Base-by-base conservation (phyloP, 2,797 vertebrate genomes). In the Phataginus tricuspis region DNA sequence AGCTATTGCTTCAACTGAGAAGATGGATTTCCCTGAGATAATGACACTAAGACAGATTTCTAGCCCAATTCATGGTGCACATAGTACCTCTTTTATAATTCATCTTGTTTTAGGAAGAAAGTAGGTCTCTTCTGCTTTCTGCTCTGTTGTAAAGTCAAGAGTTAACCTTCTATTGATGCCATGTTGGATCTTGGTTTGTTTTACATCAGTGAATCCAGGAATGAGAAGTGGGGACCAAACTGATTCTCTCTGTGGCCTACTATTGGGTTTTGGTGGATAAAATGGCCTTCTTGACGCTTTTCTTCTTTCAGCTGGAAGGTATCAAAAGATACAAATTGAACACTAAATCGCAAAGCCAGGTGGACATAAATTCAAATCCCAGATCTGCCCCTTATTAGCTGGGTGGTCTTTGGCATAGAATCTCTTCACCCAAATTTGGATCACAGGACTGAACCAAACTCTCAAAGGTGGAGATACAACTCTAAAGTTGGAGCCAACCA, bases 361-460 rank as follows among this genome's bases (percentile, higher is more conserved):
- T 16, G 80, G 42, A 91, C 16, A 1, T 10, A 53, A 77, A 37
- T 82, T 95, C 74, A 91, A 55, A 86, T 84, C 39, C 21, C 39
- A 68, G n/a, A 37, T 85, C 45, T 72, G 31, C 71, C 23, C 55
- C 7, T 84, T 72, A 61, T 45, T 63, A 86, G 19, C 53, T 53
- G 19, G 3, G 34, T 90, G 21, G 68, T 59, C 49, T 86, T 75
- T 71, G 59, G 15, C 57, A 74, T n/a, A 63, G 69, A 79, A 78
- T 89, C 29, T 77, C 42, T 93, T 92, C 21, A 45, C 45, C 25
- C 59, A 91, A 89, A 85, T 95, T 95, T 97, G 63, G 31, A 37
- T 59, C 23, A 72, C 63, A 37, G 6, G 4, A 69, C 66, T 69
- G 63, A 87, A 61, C 57, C 59, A 79, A 79, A 75, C 34, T 59